Conservation (phyloP, 1,140 invertebrate species). For the Armadillidium nasatum region DNA sequence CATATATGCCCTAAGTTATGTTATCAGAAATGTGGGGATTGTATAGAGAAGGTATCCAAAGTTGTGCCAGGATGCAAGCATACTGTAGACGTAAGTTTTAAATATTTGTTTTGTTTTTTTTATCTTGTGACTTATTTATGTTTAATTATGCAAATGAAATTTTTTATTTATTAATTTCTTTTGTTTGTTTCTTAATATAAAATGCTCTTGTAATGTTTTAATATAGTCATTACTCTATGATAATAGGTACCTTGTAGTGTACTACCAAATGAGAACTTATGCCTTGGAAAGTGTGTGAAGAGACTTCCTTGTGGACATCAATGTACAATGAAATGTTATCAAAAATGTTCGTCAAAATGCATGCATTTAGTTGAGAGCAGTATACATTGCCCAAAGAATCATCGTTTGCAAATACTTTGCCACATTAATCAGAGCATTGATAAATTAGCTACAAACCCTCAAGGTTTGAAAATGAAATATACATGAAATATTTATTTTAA, state of each 20-base stretch:
- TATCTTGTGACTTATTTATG: background rate
- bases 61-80: background rate
- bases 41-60: slow-evolving; percentile 21
- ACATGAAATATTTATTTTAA: no score
- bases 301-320: slow-evolving; percentile 16
- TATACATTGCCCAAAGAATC: no score
- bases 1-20: slow-evolving; percentile 42
- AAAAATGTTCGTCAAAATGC: background rate
- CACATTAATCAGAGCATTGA: no score
- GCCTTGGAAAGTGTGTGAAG: slow-evolving; percentile 7
- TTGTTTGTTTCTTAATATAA: no score
- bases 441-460: no score
- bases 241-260: background rate
- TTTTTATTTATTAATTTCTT: background rate
- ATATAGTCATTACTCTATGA: background rate
- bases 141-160: background rate
- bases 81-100: background rate
- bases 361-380: no score
- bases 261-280: background rate
- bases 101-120: background rate
- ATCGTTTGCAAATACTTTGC: no score
- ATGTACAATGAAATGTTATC: slow-evolving; percentile 6
- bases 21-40: slow-evolving; percentile 33
- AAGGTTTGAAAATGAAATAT: no score
- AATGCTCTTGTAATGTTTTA: no score